phyloP scores from a whole-genome alignment of 2,113 vertebrate species.

The Ginglymostoma cirratum region DNA sequence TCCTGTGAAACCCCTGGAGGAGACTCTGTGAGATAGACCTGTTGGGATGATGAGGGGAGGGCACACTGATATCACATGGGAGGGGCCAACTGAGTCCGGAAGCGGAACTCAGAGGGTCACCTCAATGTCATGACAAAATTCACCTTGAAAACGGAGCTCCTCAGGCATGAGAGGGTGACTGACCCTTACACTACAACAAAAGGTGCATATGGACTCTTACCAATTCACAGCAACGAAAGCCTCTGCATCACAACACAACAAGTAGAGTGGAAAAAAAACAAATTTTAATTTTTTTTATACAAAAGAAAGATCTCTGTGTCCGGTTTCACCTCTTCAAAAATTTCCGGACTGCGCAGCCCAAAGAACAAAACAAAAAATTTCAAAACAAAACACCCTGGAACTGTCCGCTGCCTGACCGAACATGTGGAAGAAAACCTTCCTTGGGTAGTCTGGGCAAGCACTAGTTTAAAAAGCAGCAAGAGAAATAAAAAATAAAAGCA shows the following conservation, averaged over 20 bases:
- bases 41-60: neutral
- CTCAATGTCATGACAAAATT: neutral
- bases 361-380: neutral
- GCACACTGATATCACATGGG: neutral
- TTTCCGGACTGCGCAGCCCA: neutral
- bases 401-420: neutral
- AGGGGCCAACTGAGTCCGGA: neutral
- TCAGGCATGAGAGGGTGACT: too few species aligned
- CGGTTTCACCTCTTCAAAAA: neutral
- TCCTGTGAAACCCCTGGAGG: too few species aligned
- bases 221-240: neutral
- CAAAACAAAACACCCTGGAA: neutral
- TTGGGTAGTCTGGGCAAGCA: neutral
- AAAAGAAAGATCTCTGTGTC: neutral
- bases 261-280: slow-evolving; percentile 17
- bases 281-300: neutral
- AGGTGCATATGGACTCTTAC: neutral
- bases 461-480: slow-evolving; percentile 15
- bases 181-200: too few species aligned
- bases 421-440: neutral
- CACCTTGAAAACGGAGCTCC: neutral
- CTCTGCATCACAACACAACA: neutral
- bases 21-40: too few species aligned
- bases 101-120: neutral
- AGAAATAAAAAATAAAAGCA: slow-evolving; percentile 10